Base-by-base conservation (phyloP, 2,888 invertebrate genomes). In the Salticus scenicus region DNA sequence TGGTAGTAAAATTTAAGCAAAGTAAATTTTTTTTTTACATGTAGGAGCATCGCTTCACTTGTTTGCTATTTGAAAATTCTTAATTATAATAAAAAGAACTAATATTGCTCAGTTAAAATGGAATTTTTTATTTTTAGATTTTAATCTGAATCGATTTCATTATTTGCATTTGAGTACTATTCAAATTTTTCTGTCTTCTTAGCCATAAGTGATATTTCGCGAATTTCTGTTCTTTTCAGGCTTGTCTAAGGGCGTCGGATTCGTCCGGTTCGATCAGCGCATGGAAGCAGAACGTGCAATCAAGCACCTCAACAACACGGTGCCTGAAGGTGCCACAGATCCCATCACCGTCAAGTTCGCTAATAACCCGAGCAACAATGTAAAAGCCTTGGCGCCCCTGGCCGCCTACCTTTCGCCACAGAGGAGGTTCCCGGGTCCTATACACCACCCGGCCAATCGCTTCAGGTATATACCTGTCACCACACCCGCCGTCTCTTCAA, bases 331-430 rank as follows among this genome's bases (percentile, higher is more conserved):
- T 88, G 95, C 95, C 84, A 95, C 95, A 7, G 96, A 96, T 90
- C 96, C 96, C n/a, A 96, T 97, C 90, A 97, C 96, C 41, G 97
- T 97, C 88, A 97, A 97, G 92, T 97, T 97, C 92, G 97, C 97
- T 90, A 97, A 97, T 92, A 97, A 96, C 90, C 97, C 97, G 2
- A 95, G 95, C 92, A 95, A 95, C 92, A 96, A 96, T 77, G 94
- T 94, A 91, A 95, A 95, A 91, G 94, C 95, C 51, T 93, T 95
- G 88, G 95, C 95, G 88, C 95, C 95, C 33, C 91, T 95, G 91
- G 95, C 95, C 81, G 95, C 95, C 69, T 95, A 95, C 90, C 92
- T 95, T 89, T 94, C 96, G 70, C 92, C 92, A 94, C 95, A 91
- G 82, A 90, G 92, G 78, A 90, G 91, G 78, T 96, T 97, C 91